Base-by-base conservation (phyloP, 2,113 vertebrate species). In the Psephotus haematonotus region DNA sequence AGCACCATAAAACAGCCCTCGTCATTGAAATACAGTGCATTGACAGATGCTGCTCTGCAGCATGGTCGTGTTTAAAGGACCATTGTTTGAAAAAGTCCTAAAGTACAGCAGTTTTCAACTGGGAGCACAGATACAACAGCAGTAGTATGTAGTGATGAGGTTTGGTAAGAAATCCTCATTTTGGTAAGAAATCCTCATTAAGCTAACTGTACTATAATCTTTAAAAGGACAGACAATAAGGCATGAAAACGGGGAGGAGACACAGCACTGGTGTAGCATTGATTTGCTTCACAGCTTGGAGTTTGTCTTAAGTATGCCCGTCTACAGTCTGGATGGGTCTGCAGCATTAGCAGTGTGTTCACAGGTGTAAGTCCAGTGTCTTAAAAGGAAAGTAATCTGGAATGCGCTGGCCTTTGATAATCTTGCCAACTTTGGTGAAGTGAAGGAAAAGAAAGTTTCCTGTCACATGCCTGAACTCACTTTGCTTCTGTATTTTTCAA, bases 11-110 rank as follows among this genome's bases (percentile, higher is more conserved):
- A 67, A 37, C 23, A 77, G 41, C 37, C 49, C 12, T 7, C 3
- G 1, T 55, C 14, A 8, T 19, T 70, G 7, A 11, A 41, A 6
- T 2, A 5, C 1, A 0, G 44, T 27, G 25, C 11, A 3, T 1
- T 25, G 46, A 3, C 43, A 17, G 43, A 29, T 53, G 50, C 35
- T 64, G 82, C 4, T 44, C 55, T 18, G 0, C 62, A 41, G 27
- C 13, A 1, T 13, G 19, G 28, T 19, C 3, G 4, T 59, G 1
- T 69, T 37, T 49, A 70, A 72, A 59, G 37, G n/a, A 72, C 25
- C 5, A 1, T 8, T 22, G 11, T 55, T 46, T 74, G 53, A 80
- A 52, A 13, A 67, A 24, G 17, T 33, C 37, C 10, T 68, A 6
- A 68, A 43, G 39, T 43, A 5, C 20, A 8, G n/a, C 14, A 20